Base-by-base conservation (phyloP, 2,113 vertebrate species). In the Cinclus cinclus region DNA sequence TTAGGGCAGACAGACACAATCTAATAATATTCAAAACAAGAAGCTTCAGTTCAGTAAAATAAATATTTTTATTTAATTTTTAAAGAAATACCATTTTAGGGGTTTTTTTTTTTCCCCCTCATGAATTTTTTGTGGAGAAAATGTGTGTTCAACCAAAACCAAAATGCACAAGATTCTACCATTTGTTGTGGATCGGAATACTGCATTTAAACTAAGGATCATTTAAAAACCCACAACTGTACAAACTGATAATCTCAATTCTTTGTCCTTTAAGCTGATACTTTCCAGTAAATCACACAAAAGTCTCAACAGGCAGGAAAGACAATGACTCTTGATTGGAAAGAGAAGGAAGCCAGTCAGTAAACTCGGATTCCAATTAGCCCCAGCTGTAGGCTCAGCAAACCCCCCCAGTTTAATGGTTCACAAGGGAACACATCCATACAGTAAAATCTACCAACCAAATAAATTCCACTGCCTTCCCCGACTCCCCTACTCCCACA, bases 311-410 rank as follows among this genome's bases (percentile, higher is more conserved):
- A 77, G 86, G 49, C 83, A 92, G 86, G 63, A 80, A 84, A 95
- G 62, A 96, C 93, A 96, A 92, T 87, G 90, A 62, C 46, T 94
- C 65, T 46, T 95, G 93, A 94, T 76, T 94, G 89, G 76, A 78
- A 83, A 78, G 80, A 92, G 76, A 78, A 92, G 85, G 69, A 81
- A 70, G 39, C 74, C 83, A 56, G 92, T 65, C 93, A 95, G 86
- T 71, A 89, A 94, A 93, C 76, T 93, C 76, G 62, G 83, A 93
- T 89, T 89, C 92, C 91, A 95, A 96, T 97, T 92, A 95, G 71
- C 55, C 82, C 81, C 90, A 97, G 95, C 94, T 97, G 93, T 88
- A 73, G 93, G 88, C 83, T 78, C n/a, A 92, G 64, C 64, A 68
- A 92, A 90, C 94, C 94, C 64, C 64, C 70, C 50, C 83, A 94